Evolutionary conservation across 2,797 vertebrate species (phyloP).

Genomic region (Myiothlypis chrysogaster): DNA sequence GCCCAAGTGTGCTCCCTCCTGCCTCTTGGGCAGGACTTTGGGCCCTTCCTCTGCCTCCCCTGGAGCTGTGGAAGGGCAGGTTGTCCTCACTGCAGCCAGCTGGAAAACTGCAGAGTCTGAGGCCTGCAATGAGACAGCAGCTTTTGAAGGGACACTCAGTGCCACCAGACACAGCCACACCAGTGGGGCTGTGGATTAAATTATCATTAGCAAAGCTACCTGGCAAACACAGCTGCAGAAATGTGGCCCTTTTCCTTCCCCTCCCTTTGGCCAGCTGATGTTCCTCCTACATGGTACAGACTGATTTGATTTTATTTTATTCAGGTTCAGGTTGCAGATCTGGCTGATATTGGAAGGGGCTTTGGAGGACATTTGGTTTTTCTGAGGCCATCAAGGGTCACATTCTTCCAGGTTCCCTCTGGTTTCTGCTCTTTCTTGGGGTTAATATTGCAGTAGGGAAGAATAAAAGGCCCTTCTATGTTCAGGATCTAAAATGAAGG

Average conservation of each 20-base stretch:
- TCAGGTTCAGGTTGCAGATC: neutral
- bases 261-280: neutral
- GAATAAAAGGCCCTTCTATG: neutral
- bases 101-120: neutral
- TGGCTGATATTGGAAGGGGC: neutral
- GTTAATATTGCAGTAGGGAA: neutral
- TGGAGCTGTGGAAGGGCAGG: neutral
- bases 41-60: neutral
- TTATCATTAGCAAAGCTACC: neutral
- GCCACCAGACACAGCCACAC: neutral
- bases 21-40: neutral
- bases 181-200: neutral
- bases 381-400: neutral
- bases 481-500: neutral
- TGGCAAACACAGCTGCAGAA: neutral
- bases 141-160: neutral
- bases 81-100: neutral
- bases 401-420: neutral
- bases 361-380: neutral
- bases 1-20: neutral
- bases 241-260: neutral
- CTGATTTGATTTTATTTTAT: neutral
- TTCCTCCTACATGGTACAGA: neutral
- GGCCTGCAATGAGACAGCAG: neutral
- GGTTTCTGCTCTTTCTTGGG: neutral